Conservation (phyloP, 2,888 invertebrate species). For the Stenurella melanura region DNA sequence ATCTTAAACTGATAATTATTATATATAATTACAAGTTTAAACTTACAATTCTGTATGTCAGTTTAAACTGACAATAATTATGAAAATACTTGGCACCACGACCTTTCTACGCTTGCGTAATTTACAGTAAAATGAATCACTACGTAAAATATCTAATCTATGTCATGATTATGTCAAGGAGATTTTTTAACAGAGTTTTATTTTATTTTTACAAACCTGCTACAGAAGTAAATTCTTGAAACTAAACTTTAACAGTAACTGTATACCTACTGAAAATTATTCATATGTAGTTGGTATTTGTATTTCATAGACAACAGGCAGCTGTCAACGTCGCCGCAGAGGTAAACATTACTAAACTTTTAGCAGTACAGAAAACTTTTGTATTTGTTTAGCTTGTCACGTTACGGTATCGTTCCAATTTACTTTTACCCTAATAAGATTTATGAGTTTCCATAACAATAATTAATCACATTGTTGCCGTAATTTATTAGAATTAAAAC, state of each 20-base stretch:
- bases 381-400: conserved; percentile 18
- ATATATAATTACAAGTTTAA: too few relatives aligned
- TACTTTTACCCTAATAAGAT: conserved; percentile 15
- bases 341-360: conserved; percentile 19
- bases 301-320: conserved; percentile 12
- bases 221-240: background rate
- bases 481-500: conserved; percentile 21
- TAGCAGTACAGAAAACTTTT: conserved; percentile 17
- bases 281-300: conserved; percentile 4
- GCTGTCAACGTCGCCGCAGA: conserved; percentile 5
- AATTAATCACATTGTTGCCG: conserved; percentile 20
- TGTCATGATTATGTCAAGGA: too few relatives aligned
- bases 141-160: too few relatives aligned
- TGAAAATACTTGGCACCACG: too few relatives aligned
- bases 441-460: conserved; percentile 23
- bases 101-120: too few relatives aligned
- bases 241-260: background rate
- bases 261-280: conserved; percentile 1
- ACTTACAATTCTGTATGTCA: too few relatives aligned
- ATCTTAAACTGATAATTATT: too few relatives aligned
- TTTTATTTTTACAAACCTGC: background rate
- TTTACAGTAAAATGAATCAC: too few relatives aligned
- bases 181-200: background rate
- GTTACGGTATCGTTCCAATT: conserved; percentile 15
- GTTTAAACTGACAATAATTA: too few relatives aligned